Evolutionary conservation across 2,797 vertebrate species (phyloP).

Genomic region (Pterois miles): DNA sequence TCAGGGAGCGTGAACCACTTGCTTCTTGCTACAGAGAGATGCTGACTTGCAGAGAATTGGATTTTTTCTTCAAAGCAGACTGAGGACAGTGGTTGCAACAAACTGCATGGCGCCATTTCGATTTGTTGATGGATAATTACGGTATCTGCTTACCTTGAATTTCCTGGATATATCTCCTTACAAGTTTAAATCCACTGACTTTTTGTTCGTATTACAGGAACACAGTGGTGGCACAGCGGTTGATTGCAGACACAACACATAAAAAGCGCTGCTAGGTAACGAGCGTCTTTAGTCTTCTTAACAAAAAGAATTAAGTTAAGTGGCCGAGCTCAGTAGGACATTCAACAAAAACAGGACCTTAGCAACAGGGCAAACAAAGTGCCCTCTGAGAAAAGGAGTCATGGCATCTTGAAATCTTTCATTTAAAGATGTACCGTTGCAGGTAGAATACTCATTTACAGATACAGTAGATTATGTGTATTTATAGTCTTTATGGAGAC

Average conservation of each 20-base stretch:
- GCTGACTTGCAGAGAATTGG: slow-evolving; percentile 61
- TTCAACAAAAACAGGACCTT: slow-evolving; percentile 43
- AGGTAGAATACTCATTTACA: background rate
- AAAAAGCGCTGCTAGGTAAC: slow-evolving; percentile 70
- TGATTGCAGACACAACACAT: slow-evolving; percentile 35
- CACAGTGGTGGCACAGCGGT: background rate
- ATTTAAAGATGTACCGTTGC: background rate
- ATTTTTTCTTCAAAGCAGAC: slow-evolving; percentile 66
- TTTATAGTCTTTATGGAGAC: background rate
- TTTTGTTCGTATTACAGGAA: background rate
- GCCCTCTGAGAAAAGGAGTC: background rate
- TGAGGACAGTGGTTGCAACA: slow-evolving; percentile 20
- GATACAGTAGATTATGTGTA: too few species aligned
- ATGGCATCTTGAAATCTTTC: background rate
- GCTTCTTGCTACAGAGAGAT: slow-evolving; percentile 47
- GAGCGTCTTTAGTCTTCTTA: slow-evolving; percentile 20
- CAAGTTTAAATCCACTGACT: background rate
- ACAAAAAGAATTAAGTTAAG: slow-evolving; percentile 44
- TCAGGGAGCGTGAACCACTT: slow-evolving; percentile 21
- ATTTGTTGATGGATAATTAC: background rate
- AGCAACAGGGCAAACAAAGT: slow-evolving; percentile 67
- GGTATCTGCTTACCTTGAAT: slow-evolving; percentile 27
- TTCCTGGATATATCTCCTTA: background rate
- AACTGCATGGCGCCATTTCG: slow-evolving; percentile 37
- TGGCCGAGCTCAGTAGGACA: slow-evolving; percentile 39